A percentile compares a stretch with the other conserved stretches of the same genome.
phyloP scores from a whole-genome alignment of 2,113 vertebrate genomes.

The Salvator merianae region DNA sequence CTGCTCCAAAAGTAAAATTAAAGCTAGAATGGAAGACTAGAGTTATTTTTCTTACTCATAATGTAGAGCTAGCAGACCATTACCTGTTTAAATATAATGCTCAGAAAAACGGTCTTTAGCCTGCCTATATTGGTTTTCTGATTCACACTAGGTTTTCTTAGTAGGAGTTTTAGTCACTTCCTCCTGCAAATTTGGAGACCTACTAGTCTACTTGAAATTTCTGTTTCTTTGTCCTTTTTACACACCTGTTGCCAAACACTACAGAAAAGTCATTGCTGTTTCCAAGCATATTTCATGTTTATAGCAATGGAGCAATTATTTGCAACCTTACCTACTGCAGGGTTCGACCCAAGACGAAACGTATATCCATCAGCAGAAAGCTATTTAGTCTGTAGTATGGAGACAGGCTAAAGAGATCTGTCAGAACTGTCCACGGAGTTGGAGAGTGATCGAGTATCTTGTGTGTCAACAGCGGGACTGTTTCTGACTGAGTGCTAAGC shows the following conservation, averaged over 20 bases:
- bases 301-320: slow-evolving; percentile 1
- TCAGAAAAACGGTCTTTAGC: neutral
- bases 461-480: neutral
- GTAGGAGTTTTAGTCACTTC: neutral
- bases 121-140: neutral
- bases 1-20: no score
- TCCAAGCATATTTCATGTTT: neutral
- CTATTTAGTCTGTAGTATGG: neutral
- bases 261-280: slow-evolving; percentile 10
- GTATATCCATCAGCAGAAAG: neutral
- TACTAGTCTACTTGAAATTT: neutral
- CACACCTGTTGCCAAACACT: neutral
- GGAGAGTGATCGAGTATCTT: neutral
- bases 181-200: neutral
- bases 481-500: neutral
- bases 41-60: no score
- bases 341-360: neutral
- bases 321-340: neutral
- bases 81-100: neutral
- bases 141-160: neutral
- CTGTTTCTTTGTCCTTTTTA: neutral
- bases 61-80: no score
- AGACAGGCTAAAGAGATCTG: neutral
- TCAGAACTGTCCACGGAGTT: neutral
- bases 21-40: no score